Evolutionary conservation across 2,888 invertebrate genomes (phyloP), one percentile per base, ranked within the genome.

Genomic region (Celastrina argiolus): DNA sequence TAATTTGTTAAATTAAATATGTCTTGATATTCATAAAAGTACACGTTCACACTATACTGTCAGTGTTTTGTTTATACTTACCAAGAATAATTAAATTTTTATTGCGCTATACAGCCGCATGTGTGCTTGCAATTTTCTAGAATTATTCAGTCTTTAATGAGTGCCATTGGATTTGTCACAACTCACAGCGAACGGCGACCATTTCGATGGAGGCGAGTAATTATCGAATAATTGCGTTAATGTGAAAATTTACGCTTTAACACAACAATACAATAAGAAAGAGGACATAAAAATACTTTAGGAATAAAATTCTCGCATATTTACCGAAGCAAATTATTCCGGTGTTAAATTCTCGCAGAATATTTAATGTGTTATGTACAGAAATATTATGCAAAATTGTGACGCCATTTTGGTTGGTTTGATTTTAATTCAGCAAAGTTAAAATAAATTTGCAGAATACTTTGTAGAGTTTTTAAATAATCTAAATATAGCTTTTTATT

Each of bases 191-290:
- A 77, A 74, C 70, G 78, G 77, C 82, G 77, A 81, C 84, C 81
- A 86, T 83, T 82, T 78, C 77, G 80, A 79, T 78, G 78, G 80
- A 81, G 78, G 81, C 88, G 81, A 83, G 84, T 89, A 89, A 90
- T 89, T 85, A 83, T 84, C 87, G 87, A 84, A 87, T 89, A 89
- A 90, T 89, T 89, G 87, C 88, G 88, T 78, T 88, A 88, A 89
- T 82, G 84, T 87, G 88, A 86, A 90, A 88, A 84, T 87, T 76
- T 81, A 90, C 87, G 90, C 83, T 88, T 87, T 85, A 84, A 87
- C 78, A 80, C 73, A 89, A 91, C 88, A 90, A 90, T 88, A 79
- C 85, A 78, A 80, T 74, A 74, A 79, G 83, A 81, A 83, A 87
- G 81, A 81, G 77, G 75, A 81, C 82, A 82, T 71, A 68, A 69